Percentiles rank a stretch among this genome's conserved stretches.
Evolutionary conservation across 23 tunicate genomes (phyloP).

Genomic region (Halocynthia roretzi): DNA sequence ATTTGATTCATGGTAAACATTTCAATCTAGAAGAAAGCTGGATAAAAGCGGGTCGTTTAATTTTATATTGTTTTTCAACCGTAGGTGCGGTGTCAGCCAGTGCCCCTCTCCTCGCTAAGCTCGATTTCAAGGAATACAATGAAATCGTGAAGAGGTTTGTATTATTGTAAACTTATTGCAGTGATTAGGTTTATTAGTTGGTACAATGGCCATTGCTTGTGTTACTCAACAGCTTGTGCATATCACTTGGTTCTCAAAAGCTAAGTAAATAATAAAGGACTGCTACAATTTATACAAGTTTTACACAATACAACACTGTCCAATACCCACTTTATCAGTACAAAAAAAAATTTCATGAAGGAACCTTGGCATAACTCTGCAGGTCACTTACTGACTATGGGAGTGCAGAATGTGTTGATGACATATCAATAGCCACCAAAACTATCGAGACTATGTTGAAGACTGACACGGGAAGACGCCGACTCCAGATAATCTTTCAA

Average conservation of each 20-base stretch:
- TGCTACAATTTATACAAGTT: too few species aligned
- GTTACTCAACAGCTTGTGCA: too few species aligned
- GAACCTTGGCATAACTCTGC: not conserved
- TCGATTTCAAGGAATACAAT: conserved; percentile 42
- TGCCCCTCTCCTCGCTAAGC: conserved; percentile 63
- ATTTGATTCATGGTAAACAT: conserved; percentile 23
- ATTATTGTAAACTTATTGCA: not conserved
- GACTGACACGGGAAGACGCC: conserved; percentile 27
- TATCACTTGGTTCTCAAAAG: too few species aligned
- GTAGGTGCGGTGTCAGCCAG: conserved; percentile 69
- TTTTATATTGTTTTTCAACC: not conserved
- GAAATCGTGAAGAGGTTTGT: conserved; percentile 20
- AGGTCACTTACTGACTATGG: conserved; percentile 36
- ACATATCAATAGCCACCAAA: conserved; percentile 18
- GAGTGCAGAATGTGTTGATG: conserved; percentile 32
- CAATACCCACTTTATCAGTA: too few species aligned
- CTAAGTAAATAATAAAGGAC: too few species aligned
- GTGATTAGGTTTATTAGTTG: not conserved
- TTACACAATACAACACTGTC: too few species aligned
- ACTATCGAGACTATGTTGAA: conserved; percentile 23
- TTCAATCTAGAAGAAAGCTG: too few species aligned
- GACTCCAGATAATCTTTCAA: conserved; percentile 21
- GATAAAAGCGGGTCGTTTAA: too few species aligned
- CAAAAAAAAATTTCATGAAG: too few species aligned
- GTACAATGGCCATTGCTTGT: too few species aligned